Base-by-base conservation (phyloP, 2,113 vertebrate genomes). In the Salvator merianae region DNA sequence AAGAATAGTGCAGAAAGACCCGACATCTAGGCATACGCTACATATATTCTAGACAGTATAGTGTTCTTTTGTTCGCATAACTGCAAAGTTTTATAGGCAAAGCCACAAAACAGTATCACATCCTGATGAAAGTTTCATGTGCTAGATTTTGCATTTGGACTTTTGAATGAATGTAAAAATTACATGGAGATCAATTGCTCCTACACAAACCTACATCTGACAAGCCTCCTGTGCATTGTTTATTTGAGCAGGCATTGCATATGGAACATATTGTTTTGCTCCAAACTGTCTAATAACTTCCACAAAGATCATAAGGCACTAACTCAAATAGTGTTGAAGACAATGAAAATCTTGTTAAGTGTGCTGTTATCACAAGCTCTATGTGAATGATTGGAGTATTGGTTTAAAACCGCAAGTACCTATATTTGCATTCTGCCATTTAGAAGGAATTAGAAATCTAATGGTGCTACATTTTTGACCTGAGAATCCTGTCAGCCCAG, bases 171-270 rank as follows among this genome's bases (percentile, higher is more conserved):
- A 70, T 82, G 70, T 40, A 82, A 82, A 63, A 74, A 82, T 82
- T 30, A 65, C 55, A 63, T 65, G 50, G 68, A 43, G 66, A 62
- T 84, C 50, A 84, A 84, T 74, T 12, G 30, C 30, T 71, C 53
- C 83, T 24, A 50, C 43, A 62, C 71, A 36, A 43, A 71, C 26
- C 7, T 10, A 71, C 68, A 78, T 72, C 66, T 84, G 68, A 84
- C 65, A 78, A 84, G 75, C 71, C 76, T 84, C 75, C 66, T 63
- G 68, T 84, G 75, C 36, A 22, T n/a, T 84, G 83, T 78, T 84
- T 71, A 78, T 78, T 40, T 22, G 65, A 78, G 36, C 50, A 59
- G 55, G 36, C n/a, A 14, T 28, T 63, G 4, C 76, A 77, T 71
- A 78, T 71, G 66, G 50, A 78, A 78, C 53, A 32, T 65, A 47